Evolutionary conservation across 2,888 invertebrate species (phyloP).

Genomic region (Nematopogon swammerdamellus): DNA sequence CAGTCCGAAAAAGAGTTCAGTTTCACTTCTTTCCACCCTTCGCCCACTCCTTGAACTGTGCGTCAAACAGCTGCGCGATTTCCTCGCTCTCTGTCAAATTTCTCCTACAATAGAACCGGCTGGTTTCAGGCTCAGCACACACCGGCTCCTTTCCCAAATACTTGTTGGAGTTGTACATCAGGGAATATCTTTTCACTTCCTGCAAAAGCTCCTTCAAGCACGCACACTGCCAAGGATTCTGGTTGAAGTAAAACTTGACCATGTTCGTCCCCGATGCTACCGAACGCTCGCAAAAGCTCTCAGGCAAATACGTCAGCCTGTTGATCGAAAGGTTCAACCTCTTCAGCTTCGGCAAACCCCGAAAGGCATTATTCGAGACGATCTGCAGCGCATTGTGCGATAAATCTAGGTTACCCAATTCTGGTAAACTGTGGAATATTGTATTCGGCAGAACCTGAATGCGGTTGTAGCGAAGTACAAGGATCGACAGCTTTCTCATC

Average conservation of each 20-base stretch:
- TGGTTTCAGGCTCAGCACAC: constrained; percentile 18
- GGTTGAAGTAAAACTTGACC: constrained; percentile 31
- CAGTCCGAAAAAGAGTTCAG: no score
- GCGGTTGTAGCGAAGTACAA: constrained; percentile 27
- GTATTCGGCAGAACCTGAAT: constrained; percentile 24
- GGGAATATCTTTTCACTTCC: constrained; percentile 26
- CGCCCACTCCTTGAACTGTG: no score
- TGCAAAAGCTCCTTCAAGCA: constrained; percentile 29
- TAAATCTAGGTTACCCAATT: constrained; percentile 26
- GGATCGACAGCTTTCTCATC: constrained; percentile 23
- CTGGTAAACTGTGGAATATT: constrained; percentile 24
- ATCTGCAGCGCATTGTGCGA: constrained; percentile 28
- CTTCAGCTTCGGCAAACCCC: constrained; percentile 23
- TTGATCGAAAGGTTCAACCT: constrained; percentile 33
- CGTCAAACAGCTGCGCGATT: not conserved
- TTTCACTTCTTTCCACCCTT: no score
- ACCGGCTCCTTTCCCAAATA: constrained; percentile 29
- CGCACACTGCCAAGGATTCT: constrained; percentile 44
- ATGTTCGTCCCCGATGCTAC: constrained; percentile 27
- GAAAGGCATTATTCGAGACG: constrained; percentile 28
- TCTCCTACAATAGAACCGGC: not conserved
- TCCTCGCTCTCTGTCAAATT: not conserved
- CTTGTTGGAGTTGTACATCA: constrained; percentile 25
- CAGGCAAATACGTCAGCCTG: constrained; percentile 29
- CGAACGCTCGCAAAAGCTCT: constrained; percentile 35